Evolutionary conservation across 2,888 invertebrate genomes (phyloP).

Genomic region (Encarsia formosa): DNA sequence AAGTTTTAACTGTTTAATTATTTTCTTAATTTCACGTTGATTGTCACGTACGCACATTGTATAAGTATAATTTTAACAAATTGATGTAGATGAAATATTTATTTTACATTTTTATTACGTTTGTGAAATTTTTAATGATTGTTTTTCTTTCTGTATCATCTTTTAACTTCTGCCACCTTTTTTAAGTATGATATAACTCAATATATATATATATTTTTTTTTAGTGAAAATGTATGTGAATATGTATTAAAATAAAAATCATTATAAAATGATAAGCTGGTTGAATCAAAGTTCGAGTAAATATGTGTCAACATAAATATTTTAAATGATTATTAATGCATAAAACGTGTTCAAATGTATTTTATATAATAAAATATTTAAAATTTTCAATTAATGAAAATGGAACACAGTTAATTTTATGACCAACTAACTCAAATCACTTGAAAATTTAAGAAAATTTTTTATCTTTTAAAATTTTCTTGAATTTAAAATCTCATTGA

Average conservation of each 20-base stretch:
- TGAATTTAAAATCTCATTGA: too few species aligned
- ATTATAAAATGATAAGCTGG: conserved; percentile 1
- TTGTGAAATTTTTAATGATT: conserved; percentile 10
- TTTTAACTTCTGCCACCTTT: conserved; percentile 1
- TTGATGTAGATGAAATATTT: background rate
- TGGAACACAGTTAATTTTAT: too few species aligned
- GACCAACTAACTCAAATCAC: too few species aligned
- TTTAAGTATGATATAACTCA: background rate
- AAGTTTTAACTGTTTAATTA: conserved; percentile 7
- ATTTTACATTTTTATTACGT: conserved; percentile 8
- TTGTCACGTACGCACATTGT: conserved; percentile 16
- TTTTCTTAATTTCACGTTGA: conserved; percentile 10
- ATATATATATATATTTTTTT: background rate
- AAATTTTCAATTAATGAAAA: too few species aligned
- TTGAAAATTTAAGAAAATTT: too few species aligned
- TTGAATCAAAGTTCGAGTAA: conserved; percentile 2
- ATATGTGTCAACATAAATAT: conserved; percentile 5
- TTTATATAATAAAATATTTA: conserved; percentile 1
- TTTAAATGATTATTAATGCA: conserved; percentile 3
- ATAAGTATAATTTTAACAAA: conserved; percentile 14
- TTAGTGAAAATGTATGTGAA: background rate
- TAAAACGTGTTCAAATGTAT: conserved; percentile 8
- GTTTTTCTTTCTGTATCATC: conserved; percentile 3
- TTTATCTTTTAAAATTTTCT: too few species aligned
- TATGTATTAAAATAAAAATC: background rate